Conservation (phyloP, 2,113 vertebrate species). For the Hystrix brachyura region DNA sequence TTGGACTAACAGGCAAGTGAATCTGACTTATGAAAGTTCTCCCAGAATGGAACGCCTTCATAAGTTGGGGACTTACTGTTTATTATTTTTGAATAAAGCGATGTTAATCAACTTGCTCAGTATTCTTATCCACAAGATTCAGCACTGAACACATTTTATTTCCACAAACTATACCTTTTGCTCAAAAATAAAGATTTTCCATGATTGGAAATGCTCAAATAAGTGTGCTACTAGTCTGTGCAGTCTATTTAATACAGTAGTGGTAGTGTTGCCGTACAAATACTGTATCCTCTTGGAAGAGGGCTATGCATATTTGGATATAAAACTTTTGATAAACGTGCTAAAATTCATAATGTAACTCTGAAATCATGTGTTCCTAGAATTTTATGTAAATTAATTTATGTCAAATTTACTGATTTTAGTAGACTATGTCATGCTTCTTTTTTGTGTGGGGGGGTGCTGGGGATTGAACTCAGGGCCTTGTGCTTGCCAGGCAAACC, state of each 20-base stretch:
- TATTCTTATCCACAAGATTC: background rate
- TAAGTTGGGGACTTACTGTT: background rate
- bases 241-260: background rate
- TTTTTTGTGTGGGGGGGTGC: background rate
- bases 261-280: background rate
- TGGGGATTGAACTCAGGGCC: too few species aligned
- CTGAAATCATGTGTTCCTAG: background rate
- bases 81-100: constrained; percentile 58
- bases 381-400: constrained; percentile 28
- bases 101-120: constrained; percentile 20
- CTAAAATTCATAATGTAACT: background rate
- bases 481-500: too few species aligned
- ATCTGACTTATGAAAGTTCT: background rate
- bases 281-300: background rate
- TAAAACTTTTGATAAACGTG: constrained; percentile 11
- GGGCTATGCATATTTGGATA: background rate
- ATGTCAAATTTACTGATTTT: constrained; percentile 28
- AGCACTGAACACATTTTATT: constrained; percentile 54
- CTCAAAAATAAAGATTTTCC: constrained; percentile 25
- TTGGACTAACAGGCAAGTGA: background rate
- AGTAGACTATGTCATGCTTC: background rate
- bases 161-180: background rate
- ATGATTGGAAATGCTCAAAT: background rate
- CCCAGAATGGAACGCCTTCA: background rate
- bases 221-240: background rate